Percentiles rank a stretch among this genome's conserved stretches.
Conservation (phyloP, 2,888 invertebrate species). For the Cynaeus angustus region DNA sequence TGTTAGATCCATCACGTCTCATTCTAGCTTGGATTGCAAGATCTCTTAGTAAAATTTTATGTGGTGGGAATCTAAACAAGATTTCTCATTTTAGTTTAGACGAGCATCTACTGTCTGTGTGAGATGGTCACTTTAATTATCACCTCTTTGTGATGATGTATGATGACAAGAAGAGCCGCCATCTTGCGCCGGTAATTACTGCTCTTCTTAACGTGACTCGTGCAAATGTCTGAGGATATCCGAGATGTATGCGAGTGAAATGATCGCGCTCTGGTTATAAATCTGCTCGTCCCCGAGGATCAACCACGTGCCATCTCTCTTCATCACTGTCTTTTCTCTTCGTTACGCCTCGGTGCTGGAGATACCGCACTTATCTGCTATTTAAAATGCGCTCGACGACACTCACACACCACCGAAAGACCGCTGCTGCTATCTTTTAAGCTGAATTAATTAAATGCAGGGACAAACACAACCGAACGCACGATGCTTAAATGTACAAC, state of each 20-base stretch:
- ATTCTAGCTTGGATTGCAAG: too few species aligned
- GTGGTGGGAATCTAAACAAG: too few species aligned
- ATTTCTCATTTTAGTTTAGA: too few species aligned
- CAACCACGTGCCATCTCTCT: constrained; percentile 68
- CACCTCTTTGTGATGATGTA: constrained; percentile 61
- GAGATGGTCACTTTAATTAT: background rate
- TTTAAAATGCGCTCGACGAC: constrained; percentile 48
- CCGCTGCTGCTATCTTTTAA: constrained; percentile 45
- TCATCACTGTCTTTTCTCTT: constrained; percentile 64
- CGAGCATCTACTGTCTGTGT: too few species aligned
- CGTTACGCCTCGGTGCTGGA: constrained; percentile 53
- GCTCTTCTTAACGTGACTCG: constrained; percentile 64
- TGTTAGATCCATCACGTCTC: too few species aligned
- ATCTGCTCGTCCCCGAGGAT: constrained; percentile 64
- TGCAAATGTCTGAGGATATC: constrained; percentile 62
- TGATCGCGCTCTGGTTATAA: constrained; percentile 66
- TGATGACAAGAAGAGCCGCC: constrained; percentile 63
- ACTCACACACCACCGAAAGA: constrained; percentile 41
- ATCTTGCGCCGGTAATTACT: constrained; percentile 65
- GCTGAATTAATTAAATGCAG: constrained; percentile 39
- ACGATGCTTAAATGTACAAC: background rate
- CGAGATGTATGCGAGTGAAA: constrained; percentile 63
- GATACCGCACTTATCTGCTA: constrained; percentile 49
- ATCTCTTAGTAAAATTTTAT: too few species aligned
- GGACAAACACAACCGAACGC: constrained; percentile 15